Conservation (phyloP, 1,140 invertebrate genomes). For the Cydia strobilella region DNA sequence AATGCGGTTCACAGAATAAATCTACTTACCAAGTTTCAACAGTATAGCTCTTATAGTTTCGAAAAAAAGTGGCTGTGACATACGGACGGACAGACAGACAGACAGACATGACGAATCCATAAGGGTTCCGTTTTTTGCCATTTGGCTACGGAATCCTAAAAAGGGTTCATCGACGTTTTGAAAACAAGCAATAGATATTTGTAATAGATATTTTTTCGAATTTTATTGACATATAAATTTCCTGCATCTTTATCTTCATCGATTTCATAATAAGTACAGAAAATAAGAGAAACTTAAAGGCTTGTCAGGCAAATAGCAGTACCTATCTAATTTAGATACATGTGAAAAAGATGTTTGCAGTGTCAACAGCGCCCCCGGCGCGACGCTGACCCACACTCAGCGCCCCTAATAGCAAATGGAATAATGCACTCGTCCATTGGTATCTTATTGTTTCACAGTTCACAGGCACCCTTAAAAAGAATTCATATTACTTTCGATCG, state of each 20-base stretch:
- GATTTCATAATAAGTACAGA: not conserved
- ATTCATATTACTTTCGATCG: not conserved
- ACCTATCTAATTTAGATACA: slow-evolving; percentile 12
- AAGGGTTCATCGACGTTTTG: too few species aligned
- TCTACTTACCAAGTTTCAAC: too few species aligned
- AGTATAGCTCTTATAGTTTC: too few species aligned
- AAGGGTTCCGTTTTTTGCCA: too few species aligned
- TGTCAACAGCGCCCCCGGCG: slow-evolving; percentile 14
- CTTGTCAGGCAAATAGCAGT: not conserved
- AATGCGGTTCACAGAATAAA: too few species aligned
- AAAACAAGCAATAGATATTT: too few species aligned
- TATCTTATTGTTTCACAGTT: slow-evolving; percentile 14
- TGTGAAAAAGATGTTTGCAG: slow-evolving; percentile 4
- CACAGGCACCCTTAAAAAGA: not conserved
- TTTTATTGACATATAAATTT: not conserved
- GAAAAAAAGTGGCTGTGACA: too few species aligned
- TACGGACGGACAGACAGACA: too few species aligned
- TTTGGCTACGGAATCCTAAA: too few species aligned
- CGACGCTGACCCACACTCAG: not conserved
- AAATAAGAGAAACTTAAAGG: not conserved
- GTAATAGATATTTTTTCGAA: too few species aligned
- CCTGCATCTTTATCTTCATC: too few species aligned
- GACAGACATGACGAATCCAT: too few species aligned
- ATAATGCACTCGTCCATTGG: slow-evolving; percentile 20
- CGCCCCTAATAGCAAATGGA: slow-evolving; percentile 18